Base-by-base conservation (phyloP, 2,888 invertebrate genomes). In the Nemotelus pantherinus region DNA sequence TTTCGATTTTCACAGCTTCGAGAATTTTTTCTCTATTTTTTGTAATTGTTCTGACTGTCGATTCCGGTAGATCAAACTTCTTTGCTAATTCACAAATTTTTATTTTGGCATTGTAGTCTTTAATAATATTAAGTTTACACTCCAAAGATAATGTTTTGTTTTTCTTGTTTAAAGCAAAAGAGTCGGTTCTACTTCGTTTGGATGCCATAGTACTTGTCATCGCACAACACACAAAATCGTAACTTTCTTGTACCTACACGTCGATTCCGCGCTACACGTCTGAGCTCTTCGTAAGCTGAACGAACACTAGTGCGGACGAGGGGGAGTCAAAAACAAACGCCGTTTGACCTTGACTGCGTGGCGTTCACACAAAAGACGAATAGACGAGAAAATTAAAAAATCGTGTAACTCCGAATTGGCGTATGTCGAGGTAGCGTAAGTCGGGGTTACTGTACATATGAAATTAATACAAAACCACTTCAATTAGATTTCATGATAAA, bases 21-120 rank as follows among this genome's bases (percentile, higher is more conserved):
- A 43, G 47, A 72, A 72, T 72, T 6, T 57, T 57, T 57, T 10
- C 57, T 9, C 2, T 57, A 57, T 25, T 57, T 57, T 5, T 57
- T 57, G 57, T n/a, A 72, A 72, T 43, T n/a, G 72, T 57, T 72
- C 57, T 2, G 3, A 72, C 72, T 53, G 72, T 72, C 1, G 57
- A 72, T 57, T 72, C 72, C 72, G 72, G 57, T 57, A 72, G 72
- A 5, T 57, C 57, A 57, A 57, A 57, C 57, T 57, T 57, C 57
- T 57, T 72, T 57, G 72, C 72, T 43, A 72, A 55, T 72, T 72
- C 58, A 57, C 43, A 72, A 57, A 72, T 72, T 41, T 72, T 72
- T 57, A 72, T 57, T 72, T 41, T 41, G 2, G 9, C 57, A 57
- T 57, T 2, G 57, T 57, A 57, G 57, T 57, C 57, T 5, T 57